Base-by-base conservation (phyloP, 2,113 vertebrate genomes). In the Brienomyrus brachyistius region DNA sequence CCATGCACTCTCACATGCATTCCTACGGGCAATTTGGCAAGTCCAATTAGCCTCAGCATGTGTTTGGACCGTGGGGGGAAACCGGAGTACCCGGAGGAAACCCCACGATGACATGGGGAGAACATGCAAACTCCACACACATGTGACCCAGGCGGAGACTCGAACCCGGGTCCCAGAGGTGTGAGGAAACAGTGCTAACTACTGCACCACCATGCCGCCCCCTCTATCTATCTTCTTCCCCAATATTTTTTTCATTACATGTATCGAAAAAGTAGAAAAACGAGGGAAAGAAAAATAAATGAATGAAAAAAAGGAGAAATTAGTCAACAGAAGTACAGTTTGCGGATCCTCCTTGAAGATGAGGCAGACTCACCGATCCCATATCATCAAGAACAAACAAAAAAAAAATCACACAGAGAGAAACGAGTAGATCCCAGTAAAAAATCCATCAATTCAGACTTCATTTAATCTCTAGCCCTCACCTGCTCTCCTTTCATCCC, bases 401-500 rank as follows among this genome's bases (percentile, higher is more conserved):
- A 40, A 77, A 43, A 40, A 77, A 5, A 17, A 40, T 7, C 35
- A 43, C 15, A 17, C 4, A 80, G 74, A 77, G 74, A 77, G 31
- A 77, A 77, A 23, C 0, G 11, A 40, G 31, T 19, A 77, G 35
- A 87, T 52, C 15, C 43, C 27, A 59, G 86, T 15, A 43, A 27
- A 35, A 77, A 11, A 43, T 45, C 35, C 10, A 45, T 40, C 52
- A 31, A 56, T n/a, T 21, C 31, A 47, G 80, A 47, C 21, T 19
- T 45, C 43, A 83, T 87, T 40, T 52, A 31, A 23, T 31, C 9
- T 43, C 21, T 19, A 3, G 40, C 80, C 94, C 95, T 9, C 2
- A 98, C 97, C 96, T 96, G 96, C 86, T 97, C 93, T 47, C 97
- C 97, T 92, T 97, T 98, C 56, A 5, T 88, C 35, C 97, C 97